phyloP scores from a whole-genome alignment of 2,113 vertebrate genomes.

The Forbesichthys papilliferus region DNA sequence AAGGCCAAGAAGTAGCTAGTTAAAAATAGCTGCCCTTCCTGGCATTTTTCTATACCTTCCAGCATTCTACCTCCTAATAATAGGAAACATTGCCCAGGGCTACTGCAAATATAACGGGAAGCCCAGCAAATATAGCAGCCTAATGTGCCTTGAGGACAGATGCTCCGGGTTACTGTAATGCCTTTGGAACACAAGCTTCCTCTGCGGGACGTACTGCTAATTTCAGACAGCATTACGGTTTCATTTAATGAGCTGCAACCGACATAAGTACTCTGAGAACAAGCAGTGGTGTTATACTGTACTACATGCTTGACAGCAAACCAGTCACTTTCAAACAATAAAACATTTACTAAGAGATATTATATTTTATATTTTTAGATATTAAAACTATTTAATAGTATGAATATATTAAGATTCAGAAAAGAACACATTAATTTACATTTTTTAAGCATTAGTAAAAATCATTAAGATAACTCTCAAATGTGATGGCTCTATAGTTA shows the following conservation, averaged over 20 bases:
- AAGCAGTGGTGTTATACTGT: conserved; percentile 35
- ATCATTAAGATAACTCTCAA: conserved; percentile 21
- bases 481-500: conserved; percentile 21
- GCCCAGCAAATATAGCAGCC: conserved; percentile 22
- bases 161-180: conserved; percentile 58
- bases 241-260: conserved; percentile 63
- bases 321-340: conserved; percentile 40
- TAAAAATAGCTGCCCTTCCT: conserved; percentile 75
- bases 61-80: conserved; percentile 71
- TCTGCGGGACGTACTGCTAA: conserved; percentile 55
- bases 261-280: conserved; percentile 40
- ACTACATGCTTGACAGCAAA: conserved; percentile 39
- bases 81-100: conserved; percentile 66
- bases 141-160: conserved; percentile 52
- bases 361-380: conserved; percentile 10
- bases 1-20: conserved; percentile 58
- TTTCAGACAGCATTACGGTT: conserved; percentile 48
- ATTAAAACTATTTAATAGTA: too few species aligned
- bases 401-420: background rate
- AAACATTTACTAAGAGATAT: conserved; percentile 43
- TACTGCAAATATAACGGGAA: conserved; percentile 55
- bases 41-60: conserved; percentile 70
- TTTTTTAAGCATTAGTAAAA: conserved; percentile 15
- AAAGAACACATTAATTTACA: background rate
- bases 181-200: conserved; percentile 62